Percentiles rank a stretch among this genome's conserved stretches.
Evolutionary conservation across 2,797 vertebrate species (phyloP).

Genomic region (Strix occidentalis): DNA sequence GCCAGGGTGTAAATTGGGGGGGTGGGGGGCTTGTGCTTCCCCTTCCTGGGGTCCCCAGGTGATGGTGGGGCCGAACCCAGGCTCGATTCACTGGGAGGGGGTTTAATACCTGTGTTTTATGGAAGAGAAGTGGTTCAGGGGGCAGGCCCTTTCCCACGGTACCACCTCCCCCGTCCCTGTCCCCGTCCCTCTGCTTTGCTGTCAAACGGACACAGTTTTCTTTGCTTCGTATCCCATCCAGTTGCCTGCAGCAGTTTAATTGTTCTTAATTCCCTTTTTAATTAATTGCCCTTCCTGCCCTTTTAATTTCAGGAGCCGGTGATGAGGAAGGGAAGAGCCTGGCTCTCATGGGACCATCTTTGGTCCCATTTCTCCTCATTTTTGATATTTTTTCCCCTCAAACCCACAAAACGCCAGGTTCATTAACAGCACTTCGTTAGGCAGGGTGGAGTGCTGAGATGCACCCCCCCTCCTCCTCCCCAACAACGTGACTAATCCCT

Average conservation of each 20-base stretch:
- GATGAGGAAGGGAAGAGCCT: neutral
- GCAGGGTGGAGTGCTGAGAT: neutral
- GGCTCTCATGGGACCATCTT: neutral
- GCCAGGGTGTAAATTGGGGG: neutral
- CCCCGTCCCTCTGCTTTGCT: neutral
- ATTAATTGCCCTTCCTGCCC: neutral
- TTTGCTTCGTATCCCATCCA: accelerated
- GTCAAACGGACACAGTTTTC: neutral
- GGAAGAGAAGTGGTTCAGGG: neutral
- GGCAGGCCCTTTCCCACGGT: neutral
- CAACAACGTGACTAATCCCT: neutral
- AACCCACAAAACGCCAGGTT: neutral
- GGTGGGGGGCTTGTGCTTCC: accelerated
- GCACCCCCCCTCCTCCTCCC: too few species aligned
- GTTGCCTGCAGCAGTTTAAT: neutral
- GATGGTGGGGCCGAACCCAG: neutral
- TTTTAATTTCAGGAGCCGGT: accelerated
- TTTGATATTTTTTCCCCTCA: neutral
- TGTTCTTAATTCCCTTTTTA: neutral
- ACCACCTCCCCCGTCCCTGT: accelerated
- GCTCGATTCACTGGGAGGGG: accelerated
- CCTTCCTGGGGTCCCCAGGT: neutral
- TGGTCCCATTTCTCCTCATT: neutral
- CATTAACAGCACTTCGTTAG: accelerated
- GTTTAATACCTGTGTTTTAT: accelerated